Percentiles rank a stretch among this genome's conserved stretches.
Conservation (phyloP, 1,140 invertebrate species). For the Phymorhynchus buccinoides region DNA sequence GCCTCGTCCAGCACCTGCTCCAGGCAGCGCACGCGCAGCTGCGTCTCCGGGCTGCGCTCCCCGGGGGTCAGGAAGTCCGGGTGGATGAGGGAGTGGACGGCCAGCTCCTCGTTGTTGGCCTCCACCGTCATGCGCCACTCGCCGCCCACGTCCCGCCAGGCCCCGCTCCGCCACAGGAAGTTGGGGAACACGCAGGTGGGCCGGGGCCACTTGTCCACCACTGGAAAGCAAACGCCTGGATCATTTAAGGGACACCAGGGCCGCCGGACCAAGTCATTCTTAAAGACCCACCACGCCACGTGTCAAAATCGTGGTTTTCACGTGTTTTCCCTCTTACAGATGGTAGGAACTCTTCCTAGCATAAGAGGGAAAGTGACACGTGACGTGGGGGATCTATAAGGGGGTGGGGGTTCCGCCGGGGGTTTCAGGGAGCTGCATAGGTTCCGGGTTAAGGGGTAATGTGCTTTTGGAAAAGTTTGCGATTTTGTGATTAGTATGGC, state of each 20-base stretch:
- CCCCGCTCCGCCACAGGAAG: not conserved
- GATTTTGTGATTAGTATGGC: too few relatives aligned
- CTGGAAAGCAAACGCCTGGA: not conserved
- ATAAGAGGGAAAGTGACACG: too few relatives aligned
- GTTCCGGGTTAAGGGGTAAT: too few relatives aligned
- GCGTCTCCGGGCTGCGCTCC: not conserved
- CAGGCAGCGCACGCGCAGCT: not conserved
- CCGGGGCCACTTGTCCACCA: conserved; percentile 30
- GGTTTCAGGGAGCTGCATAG: too few relatives aligned
- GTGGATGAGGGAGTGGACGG: conserved; percentile 23
- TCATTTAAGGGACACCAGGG: not conserved
- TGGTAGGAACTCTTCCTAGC: too few relatives aligned
- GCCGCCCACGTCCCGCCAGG: conserved; percentile 37
- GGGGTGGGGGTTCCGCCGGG: too few relatives aligned
- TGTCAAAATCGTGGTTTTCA: too few relatives aligned
- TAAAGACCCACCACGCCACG: not conserved
- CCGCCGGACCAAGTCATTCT: not conserved
- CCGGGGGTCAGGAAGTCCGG: conserved; percentile 25
- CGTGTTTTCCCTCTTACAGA: too few relatives aligned
- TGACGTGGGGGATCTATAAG: too few relatives aligned
- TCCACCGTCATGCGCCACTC: conserved; percentile 28
- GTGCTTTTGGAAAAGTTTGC: too few relatives aligned
- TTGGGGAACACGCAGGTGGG: conserved; percentile 28
- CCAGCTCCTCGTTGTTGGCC: conserved; percentile 27
- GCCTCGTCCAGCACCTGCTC: not conserved